Conservation (phyloP, 2,797 vertebrate genomes). For the Borostomias antarcticus region DNA sequence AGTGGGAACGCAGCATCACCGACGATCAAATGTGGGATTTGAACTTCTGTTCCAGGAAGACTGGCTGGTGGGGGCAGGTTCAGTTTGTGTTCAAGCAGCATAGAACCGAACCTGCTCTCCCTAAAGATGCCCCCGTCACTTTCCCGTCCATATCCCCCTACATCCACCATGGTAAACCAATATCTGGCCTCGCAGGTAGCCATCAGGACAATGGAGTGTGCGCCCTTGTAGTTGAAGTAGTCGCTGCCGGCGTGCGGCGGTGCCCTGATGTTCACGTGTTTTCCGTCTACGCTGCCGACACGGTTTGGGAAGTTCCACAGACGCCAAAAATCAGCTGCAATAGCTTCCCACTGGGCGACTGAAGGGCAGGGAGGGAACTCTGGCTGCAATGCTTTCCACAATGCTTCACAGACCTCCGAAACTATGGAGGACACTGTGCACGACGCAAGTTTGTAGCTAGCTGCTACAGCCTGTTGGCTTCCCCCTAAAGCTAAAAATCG, state of each 20-base stretch:
- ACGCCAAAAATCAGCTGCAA: slow-evolving; percentile 2
- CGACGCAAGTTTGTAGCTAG: slow-evolving; percentile 7
- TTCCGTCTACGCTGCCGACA: slow-evolving; percentile 5
- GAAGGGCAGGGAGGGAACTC: slow-evolving; percentile 1
- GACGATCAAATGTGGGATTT: no score
- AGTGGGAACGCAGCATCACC: no score
- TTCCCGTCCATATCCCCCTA: no score
- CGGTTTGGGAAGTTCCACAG: slow-evolving; percentile 9
- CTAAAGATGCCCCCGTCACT: no score
- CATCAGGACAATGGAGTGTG: slow-evolving; percentile 5
- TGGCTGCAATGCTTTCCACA: slow-evolving; percentile 19
- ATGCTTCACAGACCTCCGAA: slow-evolving; percentile 13
- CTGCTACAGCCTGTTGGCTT: slow-evolving; percentile 5
- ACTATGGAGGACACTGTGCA: slow-evolving; percentile 12
- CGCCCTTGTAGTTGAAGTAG: slow-evolving; percentile 3
- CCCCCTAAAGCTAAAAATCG: slow-evolving; percentile 10
- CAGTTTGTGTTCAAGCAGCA: no score
- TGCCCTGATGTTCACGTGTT: slow-evolving; percentile 4
- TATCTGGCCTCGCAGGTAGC: neutral
- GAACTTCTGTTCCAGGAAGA: no score
- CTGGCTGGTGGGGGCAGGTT: no score
- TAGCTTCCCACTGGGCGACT: neutral
- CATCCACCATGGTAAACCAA: no score
- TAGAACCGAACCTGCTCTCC: no score
- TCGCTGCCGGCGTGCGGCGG: neutral